Percentiles rank a stretch among this genome's conserved stretches.
Conservation (phyloP, 53 echinoderm and acorn worm species). For the Temnopleurus reevesii region DNA sequence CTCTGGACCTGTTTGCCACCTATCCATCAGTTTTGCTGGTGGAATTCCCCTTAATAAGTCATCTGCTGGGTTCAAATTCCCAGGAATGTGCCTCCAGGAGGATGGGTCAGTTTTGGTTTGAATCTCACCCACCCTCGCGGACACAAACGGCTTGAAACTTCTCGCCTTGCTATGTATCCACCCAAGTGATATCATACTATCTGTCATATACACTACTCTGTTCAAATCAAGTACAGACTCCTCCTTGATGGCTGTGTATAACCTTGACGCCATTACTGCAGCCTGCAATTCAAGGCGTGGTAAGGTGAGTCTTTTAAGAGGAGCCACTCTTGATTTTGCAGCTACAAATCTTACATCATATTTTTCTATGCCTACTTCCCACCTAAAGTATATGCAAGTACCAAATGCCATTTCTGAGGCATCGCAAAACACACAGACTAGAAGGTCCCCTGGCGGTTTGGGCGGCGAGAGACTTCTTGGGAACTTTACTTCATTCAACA, state of each 20-base stretch:
- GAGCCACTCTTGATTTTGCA: conserved; percentile 67
- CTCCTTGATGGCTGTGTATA: conserved; percentile 38
- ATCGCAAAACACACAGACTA: conserved; percentile 63
- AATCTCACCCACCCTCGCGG: conserved; percentile 52
- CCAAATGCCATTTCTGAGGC: conserved; percentile 68
- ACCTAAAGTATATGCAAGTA: conserved; percentile 58
- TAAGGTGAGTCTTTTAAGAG: conserved; percentile 55
- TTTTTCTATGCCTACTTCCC: conserved; percentile 20
- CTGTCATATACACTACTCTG: conserved; percentile 61
- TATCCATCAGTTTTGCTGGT: background rate
- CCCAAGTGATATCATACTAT: conserved; percentile 59
- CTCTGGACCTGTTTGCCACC: background rate
- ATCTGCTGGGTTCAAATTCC: conserved; percentile 64
- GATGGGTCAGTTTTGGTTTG: conserved; percentile 53
- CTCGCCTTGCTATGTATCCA: conserved; percentile 60
- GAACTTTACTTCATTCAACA: conserved; percentile 14
- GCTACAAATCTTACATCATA: conserved; percentile 37
- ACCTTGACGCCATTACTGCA: conserved; percentile 57
- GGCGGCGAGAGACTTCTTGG: conserved; percentile 59
- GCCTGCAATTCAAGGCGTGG: conserved; percentile 61
- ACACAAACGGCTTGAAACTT: conserved; percentile 60
- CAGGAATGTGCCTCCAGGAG: conserved; percentile 67
- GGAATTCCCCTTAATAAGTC: conserved; percentile 33
- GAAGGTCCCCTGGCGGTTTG: background rate
- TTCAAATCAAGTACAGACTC: conserved; percentile 30